phyloP scores from a whole-genome alignment of 2,113 vertebrate genomes.

The Cygnus buccinator region DNA sequence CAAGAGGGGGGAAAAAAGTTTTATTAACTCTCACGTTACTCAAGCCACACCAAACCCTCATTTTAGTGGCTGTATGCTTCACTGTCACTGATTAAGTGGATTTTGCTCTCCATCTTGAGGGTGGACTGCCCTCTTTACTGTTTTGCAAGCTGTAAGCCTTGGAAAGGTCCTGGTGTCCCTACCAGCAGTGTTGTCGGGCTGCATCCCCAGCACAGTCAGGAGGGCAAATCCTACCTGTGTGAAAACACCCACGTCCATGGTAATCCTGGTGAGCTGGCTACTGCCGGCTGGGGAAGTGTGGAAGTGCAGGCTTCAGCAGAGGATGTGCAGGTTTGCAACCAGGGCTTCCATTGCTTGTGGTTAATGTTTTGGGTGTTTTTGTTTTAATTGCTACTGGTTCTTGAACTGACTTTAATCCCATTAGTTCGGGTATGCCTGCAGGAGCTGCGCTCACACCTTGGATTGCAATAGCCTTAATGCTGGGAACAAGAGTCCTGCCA shows the following conservation, averaged over 20 bases:
- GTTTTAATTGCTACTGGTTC: slow-evolving; percentile 56
- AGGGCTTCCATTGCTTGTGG: neutral
- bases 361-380: slow-evolving; percentile 56
- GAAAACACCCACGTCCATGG: neutral
- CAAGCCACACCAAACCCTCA: neutral
- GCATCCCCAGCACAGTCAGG: neutral
- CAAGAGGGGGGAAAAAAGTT: neutral
- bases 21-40: neutral
- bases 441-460: slow-evolving; percentile 27
- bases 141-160: neutral
- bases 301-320: slow-evolving; percentile 45
- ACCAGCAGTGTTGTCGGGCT: neutral
- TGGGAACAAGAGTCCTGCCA: slow-evolving; percentile 46
- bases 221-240: neutral
- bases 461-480: neutral
- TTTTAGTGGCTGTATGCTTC: neutral
- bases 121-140: neutral
- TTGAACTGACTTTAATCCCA: slow-evolving; percentile 48
- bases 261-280: neutral
- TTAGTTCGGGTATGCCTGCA: slow-evolving; percentile 49
- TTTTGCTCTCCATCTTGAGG: neutral
- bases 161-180: neutral
- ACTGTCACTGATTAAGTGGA: neutral
- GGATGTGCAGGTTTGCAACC: slow-evolving; percentile 51
- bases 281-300: slow-evolving; percentile 16